Evolutionary conservation across 2,888 invertebrate species (phyloP), one percentile per base, ranked within the genome.

Genomic region (Acrobasis repandana): DNA sequence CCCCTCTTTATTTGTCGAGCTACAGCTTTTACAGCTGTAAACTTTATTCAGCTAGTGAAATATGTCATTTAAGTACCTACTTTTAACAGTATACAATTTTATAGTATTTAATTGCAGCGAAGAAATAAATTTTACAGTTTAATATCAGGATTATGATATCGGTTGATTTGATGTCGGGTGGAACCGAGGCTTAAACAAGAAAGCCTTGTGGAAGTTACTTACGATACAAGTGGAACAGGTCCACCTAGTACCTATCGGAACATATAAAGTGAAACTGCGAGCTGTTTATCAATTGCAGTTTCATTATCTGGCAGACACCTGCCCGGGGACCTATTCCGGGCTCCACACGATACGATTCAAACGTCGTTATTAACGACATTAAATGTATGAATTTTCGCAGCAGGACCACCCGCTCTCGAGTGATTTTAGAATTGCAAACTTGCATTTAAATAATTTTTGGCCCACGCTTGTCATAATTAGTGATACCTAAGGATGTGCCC

Each of bases 231-330:
- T 80, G 76, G 80, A 88, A 88, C 88, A 71, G 81, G 88, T 87
- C 81, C 73, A 63, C 67, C 78, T 70, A 69, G 71, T 63, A 70
- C 71, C 78, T 83, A 83, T 83, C 81, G 75, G 70, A 75, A 74
- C 77, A 77, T 81, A 80, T 82, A 80, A 87, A 88, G 89, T 88
- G 89, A 90, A 90, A 89, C 85, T 85, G 76, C 79, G 67, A 75
- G 77, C 73, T 77, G 79, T 84, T 86, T 88, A 87, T 88, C 86
- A 88, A 84, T 82, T 83, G 85, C 84, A 82, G 83, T 88, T 88
- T 86, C 83, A 86, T 88, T 88, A 88, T 87, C 80, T 77, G 70
- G 70, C 75, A 69, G 83, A 79, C 80, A 82, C 80, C 79, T 80
- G 81, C 75, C 57, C 63, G 66, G 65, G 67, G 64, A 20, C 50